Percentiles rank a stretch among this genome's conserved stretches.
Evolutionary conservation across 2,888 invertebrate species (phyloP).

Genomic region (Idaea aversata): DNA sequence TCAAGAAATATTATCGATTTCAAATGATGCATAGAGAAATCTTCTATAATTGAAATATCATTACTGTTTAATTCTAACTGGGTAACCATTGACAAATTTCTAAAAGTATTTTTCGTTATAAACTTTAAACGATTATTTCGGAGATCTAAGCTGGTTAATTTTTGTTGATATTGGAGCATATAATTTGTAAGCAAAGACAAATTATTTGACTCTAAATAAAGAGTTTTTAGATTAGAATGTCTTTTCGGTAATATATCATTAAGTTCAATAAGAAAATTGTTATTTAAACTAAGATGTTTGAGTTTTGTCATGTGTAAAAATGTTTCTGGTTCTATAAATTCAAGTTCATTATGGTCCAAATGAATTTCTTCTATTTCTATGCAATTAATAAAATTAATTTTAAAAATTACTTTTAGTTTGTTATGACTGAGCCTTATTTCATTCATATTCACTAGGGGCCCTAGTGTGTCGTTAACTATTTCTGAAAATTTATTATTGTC

Average conservation of each 20-base stretch:
- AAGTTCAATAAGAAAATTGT: constrained; percentile 87
- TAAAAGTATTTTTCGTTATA: constrained; percentile 86
- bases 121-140: constrained; percentile 88
- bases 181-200: constrained; percentile 86
- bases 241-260: constrained; percentile 89
- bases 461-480: constrained; percentile 89
- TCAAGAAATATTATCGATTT: constrained; percentile 88
- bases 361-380: constrained; percentile 89
- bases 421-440: constrained; percentile 93
- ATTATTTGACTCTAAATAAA: constrained; percentile 89
- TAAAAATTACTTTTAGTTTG: constrained; percentile 85
- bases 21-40: constrained; percentile 89
- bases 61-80: constrained; percentile 89
- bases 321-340: constrained; percentile 88
- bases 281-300: constrained; percentile 91
- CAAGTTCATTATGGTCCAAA: constrained; percentile 91
- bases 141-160: constrained; percentile 90
- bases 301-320: constrained; percentile 86
- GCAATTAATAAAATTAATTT: constrained; percentile 88
- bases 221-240: constrained; percentile 84
- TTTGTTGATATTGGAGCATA: constrained; percentile 88
- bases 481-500: constrained; percentile 92
- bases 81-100: constrained; percentile 86
- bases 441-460: constrained; percentile 84
- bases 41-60: constrained; percentile 88